Percentiles rank a stretch among this genome's conserved stretches.
Conservation (phyloP, 2,888 invertebrate genomes). For the Caenorhabditis sp. region DNA sequence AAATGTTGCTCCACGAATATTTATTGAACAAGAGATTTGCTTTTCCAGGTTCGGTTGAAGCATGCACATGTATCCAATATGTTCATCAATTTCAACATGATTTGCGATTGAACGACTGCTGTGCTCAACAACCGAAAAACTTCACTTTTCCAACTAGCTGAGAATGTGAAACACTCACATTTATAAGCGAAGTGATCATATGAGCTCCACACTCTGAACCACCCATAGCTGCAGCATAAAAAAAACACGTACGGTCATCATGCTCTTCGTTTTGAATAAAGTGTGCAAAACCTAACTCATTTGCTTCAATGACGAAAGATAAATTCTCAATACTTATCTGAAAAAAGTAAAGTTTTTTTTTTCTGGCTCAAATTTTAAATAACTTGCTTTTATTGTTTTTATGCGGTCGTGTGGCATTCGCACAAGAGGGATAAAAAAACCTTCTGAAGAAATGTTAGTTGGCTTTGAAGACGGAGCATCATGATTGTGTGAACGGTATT, state of each 20-base stretch:
- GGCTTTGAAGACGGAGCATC: constrained; percentile 2
- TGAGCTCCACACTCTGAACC: constrained; percentile 41
- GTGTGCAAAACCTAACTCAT: constrained; percentile 39
- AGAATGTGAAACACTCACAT: constrained; percentile 8
- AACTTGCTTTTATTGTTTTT: constrained; percentile 33
- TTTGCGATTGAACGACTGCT: constrained; percentile 3
- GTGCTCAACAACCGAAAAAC: constrained; percentile 34
- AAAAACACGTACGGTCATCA: constrained; percentile 5
- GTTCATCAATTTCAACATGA: constrained; percentile 47
- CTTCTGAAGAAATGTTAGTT: constrained; percentile 38
- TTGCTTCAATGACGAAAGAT: constrained; percentile 33
- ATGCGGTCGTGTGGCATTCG: constrained; percentile 53
- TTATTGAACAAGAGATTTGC: constrained; percentile 20
- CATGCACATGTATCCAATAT: constrained; percentile 50
- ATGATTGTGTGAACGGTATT: not conserved
- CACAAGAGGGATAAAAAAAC: constrained; percentile 41
- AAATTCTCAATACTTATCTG: constrained; percentile 47
- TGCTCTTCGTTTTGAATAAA: constrained; percentile 23
- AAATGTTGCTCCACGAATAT: constrained; percentile 18
- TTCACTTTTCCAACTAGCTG: not conserved
- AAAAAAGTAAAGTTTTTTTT: not conserved
- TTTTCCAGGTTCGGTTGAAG: constrained; percentile 57
- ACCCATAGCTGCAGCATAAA: constrained; percentile 34
- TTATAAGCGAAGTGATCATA: constrained; percentile 42
- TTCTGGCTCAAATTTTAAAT: not conserved